These are phyloP conservation scores for Setipinna tenuifilis DNA, from an alignment of 2,797 vertebrate genomes.

Conservation along the genomic window DNA sequence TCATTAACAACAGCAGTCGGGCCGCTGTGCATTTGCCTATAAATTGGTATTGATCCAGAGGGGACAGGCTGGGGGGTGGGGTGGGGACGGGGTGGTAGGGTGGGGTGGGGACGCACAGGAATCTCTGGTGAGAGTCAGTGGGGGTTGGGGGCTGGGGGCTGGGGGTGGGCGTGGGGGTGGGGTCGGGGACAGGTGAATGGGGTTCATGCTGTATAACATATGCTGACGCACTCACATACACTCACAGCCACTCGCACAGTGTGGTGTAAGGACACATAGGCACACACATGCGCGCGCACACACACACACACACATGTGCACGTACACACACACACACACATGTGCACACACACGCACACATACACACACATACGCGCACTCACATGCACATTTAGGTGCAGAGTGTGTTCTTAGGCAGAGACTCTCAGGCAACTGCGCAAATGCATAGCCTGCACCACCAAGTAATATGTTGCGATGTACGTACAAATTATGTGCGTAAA, in stretches of 20 bases:
- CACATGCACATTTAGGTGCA: not conserved
- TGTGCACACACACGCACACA: not conserved
- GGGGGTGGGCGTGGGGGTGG: not conserved
- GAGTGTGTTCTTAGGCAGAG: not conserved
- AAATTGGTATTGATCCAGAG: conserved; percentile 84
- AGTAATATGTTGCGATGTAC: not conserved
- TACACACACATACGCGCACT: not conserved
- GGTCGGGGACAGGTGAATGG: conserved; percentile 8
- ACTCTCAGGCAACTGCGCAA: not conserved
- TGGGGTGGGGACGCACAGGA: conserved; percentile 49
- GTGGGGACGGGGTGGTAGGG: conserved; percentile 10
- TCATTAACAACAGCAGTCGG: conserved; percentile 81
- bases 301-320: conserved; percentile 45
- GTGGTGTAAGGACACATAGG: not conserved
- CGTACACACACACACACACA: conserved; percentile 46
- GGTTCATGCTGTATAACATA: conserved; percentile 17
- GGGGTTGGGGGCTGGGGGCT: not conserved
- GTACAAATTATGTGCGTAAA: not conserved
- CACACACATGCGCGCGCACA: not conserved
- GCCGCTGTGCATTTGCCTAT: conserved; percentile 82
- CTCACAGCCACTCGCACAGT: not conserved
- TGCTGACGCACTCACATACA: conserved; percentile 2
- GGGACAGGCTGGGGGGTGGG: conserved; percentile 54
- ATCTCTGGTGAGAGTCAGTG: not conserved
- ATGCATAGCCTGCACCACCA: not conserved